Evolutionary conservation across 2,888 invertebrate species (phyloP).

Genomic region (Parnassius orleans): DNA sequence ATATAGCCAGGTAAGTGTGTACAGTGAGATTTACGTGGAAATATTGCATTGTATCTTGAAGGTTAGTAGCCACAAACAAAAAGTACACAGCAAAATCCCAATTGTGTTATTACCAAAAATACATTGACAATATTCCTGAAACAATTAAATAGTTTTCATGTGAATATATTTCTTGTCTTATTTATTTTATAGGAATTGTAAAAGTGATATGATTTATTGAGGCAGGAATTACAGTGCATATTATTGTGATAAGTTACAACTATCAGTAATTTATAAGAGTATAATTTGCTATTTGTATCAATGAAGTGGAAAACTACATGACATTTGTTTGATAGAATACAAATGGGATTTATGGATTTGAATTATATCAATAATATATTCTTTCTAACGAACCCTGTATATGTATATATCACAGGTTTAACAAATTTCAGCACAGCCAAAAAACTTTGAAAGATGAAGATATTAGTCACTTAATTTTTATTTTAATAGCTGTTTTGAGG

Average conservation of each 20-base stretch:
- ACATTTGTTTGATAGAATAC: too few relatives aligned
- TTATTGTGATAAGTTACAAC: conserved; percentile 14
- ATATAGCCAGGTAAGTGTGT: conserved; percentile 84
- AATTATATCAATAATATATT: too few relatives aligned
- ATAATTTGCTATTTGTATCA: conserved; percentile 18
- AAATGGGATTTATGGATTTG: too few relatives aligned
- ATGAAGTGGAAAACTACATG: conserved; percentile 22
- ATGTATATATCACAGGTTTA: too few relatives aligned
- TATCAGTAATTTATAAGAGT: conserved; percentile 19
- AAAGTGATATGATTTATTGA: conserved; percentile 10
- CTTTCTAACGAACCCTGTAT: too few relatives aligned
- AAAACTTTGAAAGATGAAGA: too few relatives aligned
- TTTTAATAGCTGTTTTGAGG: too few relatives aligned
- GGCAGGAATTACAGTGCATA: conserved; percentile 14
- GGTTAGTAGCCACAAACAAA: conserved; percentile 93
- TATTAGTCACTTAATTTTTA: too few relatives aligned
- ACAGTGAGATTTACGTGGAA: conserved; percentile 82
- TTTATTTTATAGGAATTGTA: conserved; percentile 12
- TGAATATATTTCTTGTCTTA: conserved; percentile 18
- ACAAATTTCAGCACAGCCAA: too few relatives aligned
- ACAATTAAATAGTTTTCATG: conserved; percentile 48
- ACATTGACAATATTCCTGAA: conserved; percentile 87
- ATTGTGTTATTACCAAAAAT: conserved; percentile 95
- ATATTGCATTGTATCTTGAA: conserved; percentile 87
- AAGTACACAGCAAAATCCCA: conserved; percentile 98